Conservation (phyloP, 2,797 vertebrate genomes). For the Propithecus perrieri region DNA sequence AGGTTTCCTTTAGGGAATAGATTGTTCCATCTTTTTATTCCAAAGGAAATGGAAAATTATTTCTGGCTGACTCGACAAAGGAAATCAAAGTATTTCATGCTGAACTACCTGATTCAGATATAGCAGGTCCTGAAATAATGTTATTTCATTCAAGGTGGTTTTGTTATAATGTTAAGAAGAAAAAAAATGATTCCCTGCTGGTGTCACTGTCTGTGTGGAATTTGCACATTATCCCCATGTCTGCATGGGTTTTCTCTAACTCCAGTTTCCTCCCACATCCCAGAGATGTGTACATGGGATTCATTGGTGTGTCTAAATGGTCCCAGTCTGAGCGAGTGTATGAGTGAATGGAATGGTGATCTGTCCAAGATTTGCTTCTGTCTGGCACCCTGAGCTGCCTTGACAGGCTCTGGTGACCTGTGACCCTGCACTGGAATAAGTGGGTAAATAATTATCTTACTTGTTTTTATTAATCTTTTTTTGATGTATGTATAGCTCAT, state of each 20-base stretch:
- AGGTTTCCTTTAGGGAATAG: neutral
- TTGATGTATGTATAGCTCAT: neutral
- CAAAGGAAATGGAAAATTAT: slow-evolving; percentile 52
- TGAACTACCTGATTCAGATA: slow-evolving; percentile 32
- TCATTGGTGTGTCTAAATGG: neutral
- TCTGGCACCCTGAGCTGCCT: neutral
- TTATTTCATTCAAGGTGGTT: neutral
- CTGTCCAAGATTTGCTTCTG: no score
- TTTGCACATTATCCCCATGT: neutral
- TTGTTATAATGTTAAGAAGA: neutral
- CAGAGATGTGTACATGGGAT: neutral
- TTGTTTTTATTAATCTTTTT: neutral
- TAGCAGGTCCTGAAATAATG: neutral
- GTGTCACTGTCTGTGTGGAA: neutral
- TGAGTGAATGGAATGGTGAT: neutral
- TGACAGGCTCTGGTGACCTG: neutral
- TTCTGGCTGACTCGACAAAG: slow-evolving; percentile 14
- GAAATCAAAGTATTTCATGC: slow-evolving; percentile 34
- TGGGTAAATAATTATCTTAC: neutral
- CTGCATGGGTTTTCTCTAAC: neutral
- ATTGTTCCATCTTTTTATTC: slow-evolving; percentile 10
- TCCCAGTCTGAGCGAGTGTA: neutral
- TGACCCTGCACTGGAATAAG: neutral
- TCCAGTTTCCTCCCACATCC: neutral
- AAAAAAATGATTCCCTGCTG: neutral